Evolutionary conservation across 2,888 invertebrate genomes (phyloP).

Genomic region (Himalopsyche kuldschensis): DNA sequence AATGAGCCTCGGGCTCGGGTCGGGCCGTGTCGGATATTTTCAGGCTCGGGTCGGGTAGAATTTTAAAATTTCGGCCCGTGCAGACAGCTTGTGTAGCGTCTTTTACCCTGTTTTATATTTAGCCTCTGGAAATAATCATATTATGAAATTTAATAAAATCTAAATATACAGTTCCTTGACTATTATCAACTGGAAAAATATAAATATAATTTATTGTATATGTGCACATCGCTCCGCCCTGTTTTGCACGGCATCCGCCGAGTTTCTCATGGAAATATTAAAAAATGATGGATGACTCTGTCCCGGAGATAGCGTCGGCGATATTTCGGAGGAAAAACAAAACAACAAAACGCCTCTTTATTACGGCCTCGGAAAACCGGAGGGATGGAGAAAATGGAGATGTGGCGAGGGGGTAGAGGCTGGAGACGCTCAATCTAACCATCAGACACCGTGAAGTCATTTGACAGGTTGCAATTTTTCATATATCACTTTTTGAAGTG

Average conservation of each 20-base stretch:
- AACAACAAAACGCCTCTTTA: slow-evolving; percentile 24
- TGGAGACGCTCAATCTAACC: background rate
- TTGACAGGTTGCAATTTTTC: slow-evolving; percentile 27
- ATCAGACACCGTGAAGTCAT: slow-evolving; percentile 18
- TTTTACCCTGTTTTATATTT: too few relatives aligned
- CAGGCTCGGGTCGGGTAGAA: too few relatives aligned
- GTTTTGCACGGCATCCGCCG: slow-evolving; percentile 8
- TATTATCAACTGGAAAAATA: too few relatives aligned
- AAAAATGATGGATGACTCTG: slow-evolving; percentile 37
- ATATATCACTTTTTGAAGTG: slow-evolving; percentile 12
- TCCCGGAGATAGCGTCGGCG: slow-evolving; percentile 12
- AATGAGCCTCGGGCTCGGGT: too few relatives aligned
- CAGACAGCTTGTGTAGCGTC: too few relatives aligned
- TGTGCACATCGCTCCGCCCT: background rate
- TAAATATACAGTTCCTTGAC: too few relatives aligned
- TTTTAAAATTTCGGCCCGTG: too few relatives aligned
- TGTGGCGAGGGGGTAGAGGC: background rate
- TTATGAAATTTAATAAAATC: too few relatives aligned
- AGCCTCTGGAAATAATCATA: too few relatives aligned
- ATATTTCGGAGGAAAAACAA: slow-evolving; percentile 29
- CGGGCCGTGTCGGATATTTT: too few relatives aligned
- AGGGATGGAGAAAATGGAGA: background rate
- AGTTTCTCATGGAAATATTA: slow-evolving; percentile 31
- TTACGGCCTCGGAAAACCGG: background rate
- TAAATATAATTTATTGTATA: background rate